Base-by-base conservation (phyloP, 2,888 invertebrate species). In the Pristionchus exspectatus region DNA sequence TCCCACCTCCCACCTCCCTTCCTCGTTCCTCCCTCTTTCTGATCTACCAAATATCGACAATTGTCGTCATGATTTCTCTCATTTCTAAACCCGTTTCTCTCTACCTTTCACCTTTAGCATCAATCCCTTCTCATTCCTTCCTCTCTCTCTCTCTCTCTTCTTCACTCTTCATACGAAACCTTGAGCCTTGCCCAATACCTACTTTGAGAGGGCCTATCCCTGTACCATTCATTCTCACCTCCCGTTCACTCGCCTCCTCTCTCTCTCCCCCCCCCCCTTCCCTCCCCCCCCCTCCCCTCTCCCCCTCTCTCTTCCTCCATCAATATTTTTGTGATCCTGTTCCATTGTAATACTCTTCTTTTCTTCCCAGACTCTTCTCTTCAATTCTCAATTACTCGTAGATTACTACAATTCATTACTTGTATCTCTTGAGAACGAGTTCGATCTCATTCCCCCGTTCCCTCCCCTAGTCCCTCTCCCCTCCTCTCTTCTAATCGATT, bases 21-120 rank as follows among this genome's bases (percentile, higher is more conserved):
- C n/a, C 27, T 27, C 69, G 1, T 30, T n/a, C 24, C 69, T n/a
- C 16, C 24, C 27, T n/a, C 21, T 69, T 30, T 12, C 27, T n/a
- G 69, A 69, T 69, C 69, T 69, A 44, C 44, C 77, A 38, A 30
- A 18, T 77, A 18, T 77, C 21, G 30, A 44, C 27, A 33, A 12
- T 18, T 27, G 27, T 38, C 18, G 54, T 69, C 84, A 84, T 54
- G 3, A 44, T n/a, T 27, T 89, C 54, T 33, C 85, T 33, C 87
- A 88, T 69, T 30, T 88, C 56, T 74, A 83, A 83, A 21, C 63
- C 72, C 69, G 87, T 89, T 81, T 81, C 86, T 72, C 56, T 33
- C 66, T 72, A 66, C 59, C 85, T 30, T 38, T 50, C 38, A 50
- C 81, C 81, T 81, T 81, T 50, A 38, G 81, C 81, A 44, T 50